Base-by-base conservation (phyloP, 2,797 vertebrate species). In the Falco concolor region DNA sequence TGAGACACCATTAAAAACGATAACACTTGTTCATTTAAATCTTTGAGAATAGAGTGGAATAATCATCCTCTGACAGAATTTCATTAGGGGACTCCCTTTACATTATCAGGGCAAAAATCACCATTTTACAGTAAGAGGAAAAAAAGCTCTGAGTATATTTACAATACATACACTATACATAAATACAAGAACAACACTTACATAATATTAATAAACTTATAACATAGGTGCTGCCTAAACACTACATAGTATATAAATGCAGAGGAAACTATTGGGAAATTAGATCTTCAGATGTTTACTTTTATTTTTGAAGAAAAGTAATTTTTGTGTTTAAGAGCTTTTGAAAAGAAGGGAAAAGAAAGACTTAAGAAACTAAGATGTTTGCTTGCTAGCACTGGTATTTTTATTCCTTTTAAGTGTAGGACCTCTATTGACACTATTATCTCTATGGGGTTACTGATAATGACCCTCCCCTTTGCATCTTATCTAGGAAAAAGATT, bases 121-220 rank as follows among this genome's bases (percentile, higher is more conserved):
- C 99, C 98, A 98, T 98, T 98, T 98, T 98, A 99, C 98, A 98
- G 98, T 98, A 99, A 99, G 98, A 99, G 98, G 98, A 98, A 98
- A 98, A 97, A 99, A 99, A 98, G 98, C 98, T 99, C 98, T 99
- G 98, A 98, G 98, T 98, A 99, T 99, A 99, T 99, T 99, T 99
- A 99, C 99, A 99, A 98, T 99, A 99, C 99, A 98, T 99, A 99
- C 99, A 99, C 99, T 99, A 99, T 99, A 99, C 99, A 99, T 99
- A 99, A 99, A 99, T 99, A 99, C 99, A 99, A 98, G 98, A 99
- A 99, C 99, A 98, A 99, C 99, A 98, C 99, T 98, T 99, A 99
- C 98, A 98, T 99, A 99, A 99, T 99, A 99, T 99, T 98, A 98
- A 99, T 98, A 98, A 99, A 99, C 98, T 98, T 97, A 98, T 99